phyloP scores from a whole-genome alignment of 30 jellyfish, hydroid and myxozoan genomes.

The Phacellophora camtschatica region DNA sequence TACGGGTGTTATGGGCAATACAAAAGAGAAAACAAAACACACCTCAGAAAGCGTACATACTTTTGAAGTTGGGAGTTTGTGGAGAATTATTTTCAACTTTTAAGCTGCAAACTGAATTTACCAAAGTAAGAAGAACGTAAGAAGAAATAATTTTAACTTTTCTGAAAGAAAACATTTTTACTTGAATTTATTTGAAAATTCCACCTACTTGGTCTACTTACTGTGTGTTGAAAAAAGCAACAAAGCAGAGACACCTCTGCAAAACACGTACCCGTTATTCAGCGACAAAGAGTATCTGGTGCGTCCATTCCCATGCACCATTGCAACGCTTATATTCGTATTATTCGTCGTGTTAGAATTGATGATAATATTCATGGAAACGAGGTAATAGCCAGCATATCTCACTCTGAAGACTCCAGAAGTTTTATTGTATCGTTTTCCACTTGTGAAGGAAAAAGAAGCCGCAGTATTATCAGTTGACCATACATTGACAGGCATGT shows the following conservation, averaged over 20 bases:
- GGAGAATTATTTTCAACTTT: too few species aligned
- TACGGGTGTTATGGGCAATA: too few species aligned
- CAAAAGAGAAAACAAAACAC: too few species aligned
- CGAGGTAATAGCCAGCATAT: constrained; percentile 57
- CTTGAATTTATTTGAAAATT: too few species aligned
- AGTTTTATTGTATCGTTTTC: constrained; percentile 57
- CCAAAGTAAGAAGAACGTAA: too few species aligned
- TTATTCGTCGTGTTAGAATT: neutral
- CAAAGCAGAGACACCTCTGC: neutral
- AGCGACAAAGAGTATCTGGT: neutral
- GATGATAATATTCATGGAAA: constrained; percentile 38
- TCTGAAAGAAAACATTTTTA: too few species aligned
- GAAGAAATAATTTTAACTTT: too few species aligned
- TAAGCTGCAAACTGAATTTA: too few species aligned
- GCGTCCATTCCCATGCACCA: constrained; percentile 25
- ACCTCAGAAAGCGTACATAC: too few species aligned
- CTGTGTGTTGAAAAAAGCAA: neutral
- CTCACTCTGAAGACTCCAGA: constrained; percentile 51
- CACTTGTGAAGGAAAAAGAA: constrained; percentile 66
- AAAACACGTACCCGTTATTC: constrained; percentile 19
- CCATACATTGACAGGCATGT: constrained; percentile 37
- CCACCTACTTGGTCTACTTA: neutral
- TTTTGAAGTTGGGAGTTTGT: too few species aligned
- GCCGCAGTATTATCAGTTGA: constrained; percentile 54
- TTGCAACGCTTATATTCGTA: constrained; percentile 23